Base-by-base conservation (phyloP, 2,888 invertebrate species). In the Autographa pulchrina region DNA sequence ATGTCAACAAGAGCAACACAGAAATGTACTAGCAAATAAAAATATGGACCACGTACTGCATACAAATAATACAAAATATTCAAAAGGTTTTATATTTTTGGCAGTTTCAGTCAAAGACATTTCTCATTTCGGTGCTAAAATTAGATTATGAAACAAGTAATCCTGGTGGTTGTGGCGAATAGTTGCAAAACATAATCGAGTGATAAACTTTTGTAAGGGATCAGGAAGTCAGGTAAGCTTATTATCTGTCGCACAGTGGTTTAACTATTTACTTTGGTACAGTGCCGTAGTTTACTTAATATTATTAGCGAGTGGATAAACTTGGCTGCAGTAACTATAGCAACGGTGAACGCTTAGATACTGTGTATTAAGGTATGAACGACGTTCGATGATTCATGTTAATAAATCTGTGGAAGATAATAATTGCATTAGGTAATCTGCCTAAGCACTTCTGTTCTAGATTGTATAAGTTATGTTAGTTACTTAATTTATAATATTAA, bases 131-230 rank as follows among this genome's bases (percentile, higher is more conserved):
- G 8, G 0, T 11, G 0, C 14, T 25, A 1, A 14, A 48, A 68
- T 56, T 20, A 56, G 13, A 9, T 56, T 56, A 56, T 20, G 25
- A n/a, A n/a, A 67, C n/a, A 52, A 68, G 65, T 66, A 62, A 31
- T 41, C 20, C 67, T 62, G 20, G 61, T 67, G 62, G 41, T 69
- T 65, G 61, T 62, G 61, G 48, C 61, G 67, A 62, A 74, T 68
- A 65, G 62, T 62, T 70, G 20, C 67, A 67, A 70, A 77, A 61
- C 68, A 65, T 74, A 68, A 70, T 73, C 74, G 63, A 80, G 68
- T 77, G 70, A 70, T 62, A 60, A 79, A 79, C 69, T 79, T 74
- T 65, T 65, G 62, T 68, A 68, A 64, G 65, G 81, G 81, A 77
- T 70, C 66, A 65, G 60, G 52, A 77, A 77, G 77, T 78, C 69